A percentile compares a stretch with the other conserved stretches of the same genome.
Conservation (phyloP, 1,140 invertebrate species). For the Stenopsyche tienmushanensis region DNA sequence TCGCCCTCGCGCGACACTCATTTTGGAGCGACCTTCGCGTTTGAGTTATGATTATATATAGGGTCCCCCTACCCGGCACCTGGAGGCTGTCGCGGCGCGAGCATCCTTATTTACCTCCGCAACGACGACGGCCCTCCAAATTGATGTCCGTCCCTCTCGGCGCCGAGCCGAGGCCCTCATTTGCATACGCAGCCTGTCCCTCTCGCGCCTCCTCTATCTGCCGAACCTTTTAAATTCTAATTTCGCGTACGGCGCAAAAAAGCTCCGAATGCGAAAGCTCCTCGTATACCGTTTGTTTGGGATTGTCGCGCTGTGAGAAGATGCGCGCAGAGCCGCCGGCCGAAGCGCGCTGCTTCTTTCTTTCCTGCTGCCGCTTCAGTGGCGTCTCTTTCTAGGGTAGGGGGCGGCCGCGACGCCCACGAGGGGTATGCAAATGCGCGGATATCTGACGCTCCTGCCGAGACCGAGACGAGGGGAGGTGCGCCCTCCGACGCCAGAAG, state of each 20-base stretch:
- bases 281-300: constrained; percentile 31
- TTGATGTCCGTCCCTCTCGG: constrained; percentile 36
- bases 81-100: constrained; percentile 16
- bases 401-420: constrained; percentile 5
- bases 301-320: constrained; percentile 33
- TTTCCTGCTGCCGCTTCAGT: background rate
- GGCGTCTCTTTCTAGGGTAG: constrained; percentile 31
- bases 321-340: background rate
- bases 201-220: constrained; percentile 31
- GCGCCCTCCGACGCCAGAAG: constrained; percentile 29
- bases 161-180: constrained; percentile 15
- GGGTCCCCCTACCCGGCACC: constrained; percentile 1
- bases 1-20: background rate
- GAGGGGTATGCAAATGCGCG: constrained; percentile 41
- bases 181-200: constrained; percentile 36
- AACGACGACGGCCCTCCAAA: constrained; percentile 32
- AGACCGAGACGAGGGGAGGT: constrained; percentile 15
- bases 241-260: constrained; percentile 39
- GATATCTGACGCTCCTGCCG: constrained; percentile 31
- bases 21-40: constrained; percentile 1
- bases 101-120: constrained; percentile 19
- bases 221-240: constrained; percentile 42
- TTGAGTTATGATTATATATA: background rate
- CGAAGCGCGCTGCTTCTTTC: background rate
- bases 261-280: constrained; percentile 16